Percentiles rank a stretch among this genome's conserved stretches.
These are phyloP conservation scores for Bicyclus anynana DNA, from an alignment of 1,140 invertebrate genomes.

Conservation along the genomic window DNA sequence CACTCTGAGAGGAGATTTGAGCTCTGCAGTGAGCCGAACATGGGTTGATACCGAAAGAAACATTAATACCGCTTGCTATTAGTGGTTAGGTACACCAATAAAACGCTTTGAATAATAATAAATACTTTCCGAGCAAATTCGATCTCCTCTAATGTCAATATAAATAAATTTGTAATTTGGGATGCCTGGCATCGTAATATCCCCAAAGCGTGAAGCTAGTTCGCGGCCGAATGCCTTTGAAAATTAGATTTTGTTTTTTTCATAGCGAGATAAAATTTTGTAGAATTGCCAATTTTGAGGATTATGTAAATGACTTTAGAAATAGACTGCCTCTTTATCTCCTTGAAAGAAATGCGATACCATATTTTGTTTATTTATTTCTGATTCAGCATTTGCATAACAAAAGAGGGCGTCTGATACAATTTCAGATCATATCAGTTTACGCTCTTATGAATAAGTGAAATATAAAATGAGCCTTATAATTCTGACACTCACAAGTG, in stretches of 20 bases:
- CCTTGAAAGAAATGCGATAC: too few relatives aligned
- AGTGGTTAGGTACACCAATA: background rate
- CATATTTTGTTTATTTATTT: too few relatives aligned
- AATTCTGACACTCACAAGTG: too few relatives aligned
- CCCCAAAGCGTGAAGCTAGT: conserved; percentile 12
- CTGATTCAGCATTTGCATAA: too few relatives aligned
- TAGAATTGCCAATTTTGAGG: background rate
- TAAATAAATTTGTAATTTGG: conserved; percentile 18
- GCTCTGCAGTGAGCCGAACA: too few relatives aligned
- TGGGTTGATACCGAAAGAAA: too few relatives aligned
- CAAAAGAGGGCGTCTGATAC: too few relatives aligned
- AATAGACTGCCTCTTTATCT: background rate
- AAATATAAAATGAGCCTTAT: too few relatives aligned
- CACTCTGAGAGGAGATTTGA: too few relatives aligned
- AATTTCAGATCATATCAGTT: too few relatives aligned
- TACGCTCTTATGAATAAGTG: too few relatives aligned
- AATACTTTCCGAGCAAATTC: conserved; percentile 14
- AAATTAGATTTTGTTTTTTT: conserved; percentile 19
- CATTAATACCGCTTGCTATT: too few relatives aligned
- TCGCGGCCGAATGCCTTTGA: conserved; percentile 9
- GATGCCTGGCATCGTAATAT: conserved; percentile 13
- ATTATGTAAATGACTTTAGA: conserved; percentile 11
- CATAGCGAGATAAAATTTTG: conserved; percentile 12
- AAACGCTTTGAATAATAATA: background rate
- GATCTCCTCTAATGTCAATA: conserved; percentile 8